A percentile compares a stretch with the other conserved stretches of the same genome.
Evolutionary conservation across 37 sponge, comb jelly and placozoan species (phyloP).

Genomic region (Chondrilla cf. caribensis): DNA sequence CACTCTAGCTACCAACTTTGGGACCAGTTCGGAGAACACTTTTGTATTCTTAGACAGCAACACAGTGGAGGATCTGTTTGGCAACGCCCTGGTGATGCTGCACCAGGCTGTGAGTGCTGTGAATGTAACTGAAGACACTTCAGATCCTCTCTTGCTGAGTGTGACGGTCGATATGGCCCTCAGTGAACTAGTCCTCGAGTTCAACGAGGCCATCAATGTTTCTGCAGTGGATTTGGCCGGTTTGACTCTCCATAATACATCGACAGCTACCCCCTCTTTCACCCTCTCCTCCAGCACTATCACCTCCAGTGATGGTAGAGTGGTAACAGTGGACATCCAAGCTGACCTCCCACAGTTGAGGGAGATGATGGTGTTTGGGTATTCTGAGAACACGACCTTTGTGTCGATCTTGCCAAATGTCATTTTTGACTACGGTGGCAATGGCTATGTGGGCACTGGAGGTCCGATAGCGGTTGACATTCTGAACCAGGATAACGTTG

Average conservation of each 20-base stretch:
- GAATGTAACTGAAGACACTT: conserved; percentile 34
- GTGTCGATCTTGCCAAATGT: conserved; percentile 43
- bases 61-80: conserved; percentile 61
- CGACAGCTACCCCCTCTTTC: conserved; percentile 21
- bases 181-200: conserved; percentile 55
- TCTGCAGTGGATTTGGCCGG: conserved; percentile 28
- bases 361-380: conserved; percentile 46
- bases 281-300: conserved; percentile 41
- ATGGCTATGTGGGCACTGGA: conserved; percentile 20
- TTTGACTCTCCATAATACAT: conserved; percentile 50
- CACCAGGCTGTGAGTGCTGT: conserved; percentile 42
- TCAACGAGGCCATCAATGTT: conserved; percentile 71
- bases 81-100: conserved; percentile 47
- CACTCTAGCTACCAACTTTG: conserved; percentile 28
- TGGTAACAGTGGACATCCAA: conserved; percentile 36
- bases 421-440: conserved; percentile 60
- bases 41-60: conserved; percentile 43
- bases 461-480: conserved; percentile 22
- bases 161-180: conserved; percentile 54
- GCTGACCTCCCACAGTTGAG: conserved; percentile 70
- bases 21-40: conserved; percentile 31
- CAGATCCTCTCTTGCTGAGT: conserved; percentile 26
- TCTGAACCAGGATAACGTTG: conserved; percentile 41
- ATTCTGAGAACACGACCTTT: conserved; percentile 35
- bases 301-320: conserved; percentile 42